Evolutionary conservation across 2,797 vertebrate genomes (phyloP), one percentile per base, ranked within the genome.

Genomic region (Coregonus suidteri): DNA sequence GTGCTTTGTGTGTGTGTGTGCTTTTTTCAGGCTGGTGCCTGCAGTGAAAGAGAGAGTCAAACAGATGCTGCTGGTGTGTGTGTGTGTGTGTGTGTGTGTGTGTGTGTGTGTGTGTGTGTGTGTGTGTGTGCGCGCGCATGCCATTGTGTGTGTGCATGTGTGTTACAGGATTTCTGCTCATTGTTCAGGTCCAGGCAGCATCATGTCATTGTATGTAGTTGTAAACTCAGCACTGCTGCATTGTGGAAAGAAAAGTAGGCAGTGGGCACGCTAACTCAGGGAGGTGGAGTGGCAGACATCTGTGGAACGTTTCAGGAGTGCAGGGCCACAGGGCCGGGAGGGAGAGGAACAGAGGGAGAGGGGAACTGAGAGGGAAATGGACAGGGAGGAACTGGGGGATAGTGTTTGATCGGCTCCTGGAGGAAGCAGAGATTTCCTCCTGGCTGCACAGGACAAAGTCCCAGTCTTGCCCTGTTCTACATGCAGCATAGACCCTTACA

Each of bases 341-440:
- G 41, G 75, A 76, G 77, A 82, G 71, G 71, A 82, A 41, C 6
- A 41, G 56, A 73, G 75, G 77, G 79, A 69, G 74, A 82, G 70
- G 82, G 71, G 81, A 80, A 87, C 82, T 85, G 59, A 62, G 73
- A 80, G 25, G n/a, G 62, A 65, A 47, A 47, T 47, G 41, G 7
- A 47, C 41, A 9, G 41, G 41, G 41, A 47, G 7, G 7, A 47
- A 11, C 41, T 47, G 7, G 41, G 41, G 41, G 31, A 66, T 11
- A 88, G 84, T 70, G 71, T 93, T 94, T 93, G 86, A 94, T 93
- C 90, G 86, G 82, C 77, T 89, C 6, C 76, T 85, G 76, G 81
- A 90, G 91, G 91, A 93, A 94, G 88, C 87, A 91, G 91, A 88
- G 87, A 90, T 93, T 93, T 94, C 91, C 91, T 93, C 88, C 74